Evolutionary conservation across 2,797 vertebrate species (phyloP).

Genomic region (Cynopterus sphinx): DNA sequence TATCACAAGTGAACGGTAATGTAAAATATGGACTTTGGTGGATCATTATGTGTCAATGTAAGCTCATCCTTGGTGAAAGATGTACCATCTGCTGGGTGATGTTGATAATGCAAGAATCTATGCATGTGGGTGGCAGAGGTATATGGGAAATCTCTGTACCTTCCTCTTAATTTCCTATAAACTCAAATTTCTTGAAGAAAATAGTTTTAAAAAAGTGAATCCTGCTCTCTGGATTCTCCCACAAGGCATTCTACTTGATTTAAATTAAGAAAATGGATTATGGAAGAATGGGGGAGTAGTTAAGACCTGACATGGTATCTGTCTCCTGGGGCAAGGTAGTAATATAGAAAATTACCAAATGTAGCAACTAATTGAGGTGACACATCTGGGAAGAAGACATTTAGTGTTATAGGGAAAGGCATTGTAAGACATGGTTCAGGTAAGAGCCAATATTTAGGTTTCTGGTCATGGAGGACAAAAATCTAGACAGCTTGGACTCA

Average conservation of each 20-base stretch:
- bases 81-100: not conserved
- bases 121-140: not conserved
- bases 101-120: not conserved
- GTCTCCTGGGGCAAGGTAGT: not conserved
- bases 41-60: not conserved
- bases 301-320: not conserved
- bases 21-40: not conserved
- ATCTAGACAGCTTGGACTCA: not conserved
- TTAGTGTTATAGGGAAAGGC: not conserved
- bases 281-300: not conserved
- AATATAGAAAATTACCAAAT: not conserved
- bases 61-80: not conserved
- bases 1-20: not conserved
- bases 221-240: not conserved
- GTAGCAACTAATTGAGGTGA: not conserved
- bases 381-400: not conserved
- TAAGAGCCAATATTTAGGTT: not conserved
- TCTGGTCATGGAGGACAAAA: not conserved
- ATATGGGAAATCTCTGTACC: not conserved
- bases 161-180: not conserved
- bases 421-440: not conserved
- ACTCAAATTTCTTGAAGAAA: not conserved
- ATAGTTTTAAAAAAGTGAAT: not conserved
- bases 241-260: not conserved
- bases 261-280: not conserved